Evolutionary conservation across 2,113 vertebrate genomes (phyloP).

Genomic region (Anseranas semipalmata): DNA sequence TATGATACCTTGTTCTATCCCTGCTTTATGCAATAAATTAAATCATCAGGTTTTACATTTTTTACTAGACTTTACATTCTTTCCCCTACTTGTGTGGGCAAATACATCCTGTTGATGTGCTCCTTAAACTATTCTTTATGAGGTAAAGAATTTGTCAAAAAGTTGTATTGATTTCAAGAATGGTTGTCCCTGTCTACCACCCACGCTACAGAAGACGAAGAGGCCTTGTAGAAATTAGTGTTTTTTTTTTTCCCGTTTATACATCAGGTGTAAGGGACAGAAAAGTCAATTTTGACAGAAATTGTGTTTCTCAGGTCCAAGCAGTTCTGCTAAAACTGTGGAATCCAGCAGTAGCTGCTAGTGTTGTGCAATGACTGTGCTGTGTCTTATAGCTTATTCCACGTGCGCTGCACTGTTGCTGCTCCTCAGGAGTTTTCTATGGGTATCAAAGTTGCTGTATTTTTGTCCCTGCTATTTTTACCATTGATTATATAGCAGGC

Average conservation of each 20-base stretch:
- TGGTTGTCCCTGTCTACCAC: not conserved
- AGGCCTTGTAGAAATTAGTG: not conserved
- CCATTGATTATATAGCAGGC: not conserved
- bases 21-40: not conserved
- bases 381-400: not conserved
- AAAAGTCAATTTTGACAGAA: not conserved
- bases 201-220: not conserved
- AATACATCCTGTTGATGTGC: not conserved
- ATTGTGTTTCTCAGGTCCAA: not conserved
- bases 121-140: not conserved
- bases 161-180: not conserved
- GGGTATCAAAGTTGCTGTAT: not conserved
- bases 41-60: not conserved
- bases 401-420: not conserved
- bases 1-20: not conserved
- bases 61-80: not conserved
- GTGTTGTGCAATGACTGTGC: not conserved
- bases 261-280: not conserved
- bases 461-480: not conserved
- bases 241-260: not conserved
- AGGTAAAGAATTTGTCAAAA: not conserved
- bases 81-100: not conserved
- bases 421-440: not conserved
- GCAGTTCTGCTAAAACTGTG: not conserved
- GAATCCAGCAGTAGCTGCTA: not conserved